Conservation (phyloP, 2,113 vertebrate species). For the Penelope pileata region DNA sequence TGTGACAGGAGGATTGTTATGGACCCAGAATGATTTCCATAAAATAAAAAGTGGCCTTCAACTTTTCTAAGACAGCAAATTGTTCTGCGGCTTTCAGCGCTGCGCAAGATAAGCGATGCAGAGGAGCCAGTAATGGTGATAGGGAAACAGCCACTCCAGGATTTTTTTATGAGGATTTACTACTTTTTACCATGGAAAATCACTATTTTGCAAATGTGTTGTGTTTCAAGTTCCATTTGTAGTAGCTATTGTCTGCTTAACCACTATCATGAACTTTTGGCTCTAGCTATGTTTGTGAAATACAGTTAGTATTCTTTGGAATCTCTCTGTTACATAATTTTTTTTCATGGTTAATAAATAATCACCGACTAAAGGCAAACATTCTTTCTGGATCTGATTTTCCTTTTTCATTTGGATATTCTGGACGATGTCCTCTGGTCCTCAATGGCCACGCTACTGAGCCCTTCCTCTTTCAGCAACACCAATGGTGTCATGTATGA, state of each 20-base stretch:
- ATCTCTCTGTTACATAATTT: background rate
- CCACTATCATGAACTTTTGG: background rate
- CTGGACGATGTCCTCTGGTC: background rate
- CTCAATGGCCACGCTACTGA: fast-evolving
- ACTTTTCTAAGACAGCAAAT: constrained; percentile 72
- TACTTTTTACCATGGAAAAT: background rate
- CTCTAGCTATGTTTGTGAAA: background rate
- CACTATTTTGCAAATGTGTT: background rate
- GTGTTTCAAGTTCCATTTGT: background rate
- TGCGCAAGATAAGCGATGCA: background rate
- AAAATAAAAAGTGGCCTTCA: constrained; percentile 80
- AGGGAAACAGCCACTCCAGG: background rate
- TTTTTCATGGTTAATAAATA: constrained; percentile 12
- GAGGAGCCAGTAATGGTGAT: background rate
- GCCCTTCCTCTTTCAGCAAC: background rate
- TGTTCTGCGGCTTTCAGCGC: background rate
- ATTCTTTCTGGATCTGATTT: background rate
- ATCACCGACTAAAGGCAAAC: background rate
- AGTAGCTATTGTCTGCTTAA: background rate
- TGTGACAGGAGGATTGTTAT: constrained; percentile 71
- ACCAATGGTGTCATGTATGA: fast-evolving
- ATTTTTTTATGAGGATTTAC: background rate
- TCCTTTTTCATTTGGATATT: background rate
- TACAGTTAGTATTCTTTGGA: background rate
- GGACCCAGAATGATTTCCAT: constrained; percentile 80